Evolutionary conservation across 1,140 invertebrate genomes (phyloP).

Genomic region (Drosophila mauritiana): DNA sequence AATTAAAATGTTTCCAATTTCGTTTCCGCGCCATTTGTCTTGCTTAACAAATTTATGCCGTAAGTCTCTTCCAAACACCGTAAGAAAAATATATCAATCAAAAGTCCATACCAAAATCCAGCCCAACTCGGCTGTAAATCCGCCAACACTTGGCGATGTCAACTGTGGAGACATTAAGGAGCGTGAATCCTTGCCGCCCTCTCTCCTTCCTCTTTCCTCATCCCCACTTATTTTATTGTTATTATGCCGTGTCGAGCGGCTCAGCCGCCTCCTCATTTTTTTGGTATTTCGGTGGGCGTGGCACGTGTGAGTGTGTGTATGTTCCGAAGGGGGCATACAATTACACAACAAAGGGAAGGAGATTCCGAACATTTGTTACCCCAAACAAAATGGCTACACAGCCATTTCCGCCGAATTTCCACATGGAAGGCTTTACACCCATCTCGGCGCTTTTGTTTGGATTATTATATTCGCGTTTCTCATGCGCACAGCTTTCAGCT

Average conservation of each 20-base stretch:
- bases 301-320: constrained; percentile 21
- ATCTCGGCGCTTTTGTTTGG: constrained; percentile 58
- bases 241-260: constrained; percentile 57
- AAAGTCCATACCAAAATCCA: constrained; percentile 60
- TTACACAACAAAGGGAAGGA: constrained; percentile 46
- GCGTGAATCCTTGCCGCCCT: constrained; percentile 61
- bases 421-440: constrained; percentile 59
- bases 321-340: constrained; percentile 45
- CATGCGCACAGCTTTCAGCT: constrained; percentile 67
- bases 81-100: constrained; percentile 76
- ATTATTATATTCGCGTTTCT: constrained; percentile 81
- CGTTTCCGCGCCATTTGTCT: constrained; percentile 57
- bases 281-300: constrained; percentile 15
- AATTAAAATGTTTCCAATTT: constrained; percentile 20
- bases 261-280: constrained; percentile 34
- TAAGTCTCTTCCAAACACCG: constrained; percentile 58
- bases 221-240: constrained; percentile 63
- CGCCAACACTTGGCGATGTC: constrained; percentile 77
- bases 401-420: constrained; percentile 70
- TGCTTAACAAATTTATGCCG: constrained; percentile 48
- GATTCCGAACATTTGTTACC: constrained; percentile 66
- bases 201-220: neutral
- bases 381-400: constrained; percentile 72
- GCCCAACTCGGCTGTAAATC: constrained; percentile 56
- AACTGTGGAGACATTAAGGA: constrained; percentile 76